Conservation (phyloP, 2,113 vertebrate genomes). For the Syngnathus floridae region DNA sequence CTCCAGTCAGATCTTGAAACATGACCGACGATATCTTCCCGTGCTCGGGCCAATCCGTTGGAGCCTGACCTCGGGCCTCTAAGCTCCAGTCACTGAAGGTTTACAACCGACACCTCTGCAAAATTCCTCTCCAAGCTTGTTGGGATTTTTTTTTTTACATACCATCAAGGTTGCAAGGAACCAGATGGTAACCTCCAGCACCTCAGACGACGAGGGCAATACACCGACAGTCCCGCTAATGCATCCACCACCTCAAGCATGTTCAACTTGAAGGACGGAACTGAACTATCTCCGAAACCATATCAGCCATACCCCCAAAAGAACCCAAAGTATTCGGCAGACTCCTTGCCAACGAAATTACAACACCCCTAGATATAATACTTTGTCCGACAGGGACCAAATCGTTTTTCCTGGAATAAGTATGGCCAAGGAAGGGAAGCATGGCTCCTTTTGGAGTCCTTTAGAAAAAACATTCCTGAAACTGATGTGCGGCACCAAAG, state of each 20-base stretch:
- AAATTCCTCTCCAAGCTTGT: slow-evolving; percentile 74
- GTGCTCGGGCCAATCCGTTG: slow-evolving; percentile 79
- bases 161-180: slow-evolving; percentile 70
- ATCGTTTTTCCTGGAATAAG: slow-evolving; percentile 46
- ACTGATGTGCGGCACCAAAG: slow-evolving; percentile 73
- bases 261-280: slow-evolving; percentile 43
- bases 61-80: slow-evolving; percentile 81
- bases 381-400: slow-evolving; percentile 81
- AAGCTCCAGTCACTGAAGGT: slow-evolving; percentile 85
- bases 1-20: slow-evolving; percentile 77
- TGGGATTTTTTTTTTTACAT: slow-evolving; percentile 57
- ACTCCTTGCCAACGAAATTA: slow-evolving; percentile 51
- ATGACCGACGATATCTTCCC: slow-evolving; percentile 83
- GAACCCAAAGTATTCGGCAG: slow-evolving; percentile 63
- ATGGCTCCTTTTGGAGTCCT: slow-evolving; percentile 88
- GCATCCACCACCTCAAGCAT: slow-evolving; percentile 48
- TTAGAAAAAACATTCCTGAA: slow-evolving; percentile 89
- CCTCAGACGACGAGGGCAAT: not conserved
- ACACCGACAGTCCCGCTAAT: not conserved
- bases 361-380: slow-evolving; percentile 44
- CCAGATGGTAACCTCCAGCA: slow-evolving; percentile 67
- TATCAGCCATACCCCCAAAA: slow-evolving; percentile 70
- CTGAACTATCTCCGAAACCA: slow-evolving; percentile 57
- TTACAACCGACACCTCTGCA: slow-evolving; percentile 85
- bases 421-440: slow-evolving; percentile 74